These are phyloP conservation scores for Ischnus inquisitorius DNA, from an alignment of 2,888 invertebrate genomes.

Conservation along the genomic window DNA sequence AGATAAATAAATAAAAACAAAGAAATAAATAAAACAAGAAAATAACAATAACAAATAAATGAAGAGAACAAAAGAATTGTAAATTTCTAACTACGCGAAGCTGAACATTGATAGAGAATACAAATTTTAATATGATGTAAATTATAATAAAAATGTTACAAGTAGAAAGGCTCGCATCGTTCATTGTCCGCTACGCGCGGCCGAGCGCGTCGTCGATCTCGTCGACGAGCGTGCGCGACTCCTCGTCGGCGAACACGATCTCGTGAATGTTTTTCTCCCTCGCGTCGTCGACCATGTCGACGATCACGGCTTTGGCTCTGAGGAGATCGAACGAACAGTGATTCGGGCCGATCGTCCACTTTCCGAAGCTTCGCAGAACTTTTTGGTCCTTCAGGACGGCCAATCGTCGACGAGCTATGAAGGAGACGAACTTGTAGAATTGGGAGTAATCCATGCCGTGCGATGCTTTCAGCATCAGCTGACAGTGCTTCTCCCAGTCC, in stretches of 20 bases:
- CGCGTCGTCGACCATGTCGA: slow-evolving; percentile 83
- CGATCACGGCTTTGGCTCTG: slow-evolving; percentile 84
- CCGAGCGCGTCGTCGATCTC: slow-evolving; percentile 43
- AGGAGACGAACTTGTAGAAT: slow-evolving; percentile 89
- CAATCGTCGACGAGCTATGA: slow-evolving; percentile 89
- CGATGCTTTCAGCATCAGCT: slow-evolving; percentile 91
- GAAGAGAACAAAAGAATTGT: slow-evolving; percentile 38
- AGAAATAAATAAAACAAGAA: slow-evolving; percentile 45
- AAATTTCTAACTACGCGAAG: slow-evolving; percentile 48
- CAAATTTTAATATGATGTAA: slow-evolving; percentile 71
- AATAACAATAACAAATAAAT: slow-evolving; percentile 62
- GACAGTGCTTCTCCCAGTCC: slow-evolving; percentile 92
- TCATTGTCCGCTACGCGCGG: slow-evolving; percentile 25
- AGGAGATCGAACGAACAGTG: slow-evolving; percentile 86
- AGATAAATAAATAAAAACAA: slow-evolving; percentile 35
- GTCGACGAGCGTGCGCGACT: slow-evolving; percentile 56
- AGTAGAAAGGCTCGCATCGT: slow-evolving; percentile 61
- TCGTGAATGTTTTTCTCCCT: slow-evolving; percentile 76
- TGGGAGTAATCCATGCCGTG: slow-evolving; percentile 92
- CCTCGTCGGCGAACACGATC: slow-evolving; percentile 65
- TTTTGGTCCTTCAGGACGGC: slow-evolving; percentile 83
- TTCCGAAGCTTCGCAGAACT: slow-evolving; percentile 82
- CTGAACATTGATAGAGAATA: slow-evolving; percentile 67
- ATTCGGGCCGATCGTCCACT: slow-evolving; percentile 85
- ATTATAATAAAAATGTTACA: slow-evolving; percentile 70